Conservation (phyloP, 1,140 invertebrate genomes). For the Danaus plexippus region DNA sequence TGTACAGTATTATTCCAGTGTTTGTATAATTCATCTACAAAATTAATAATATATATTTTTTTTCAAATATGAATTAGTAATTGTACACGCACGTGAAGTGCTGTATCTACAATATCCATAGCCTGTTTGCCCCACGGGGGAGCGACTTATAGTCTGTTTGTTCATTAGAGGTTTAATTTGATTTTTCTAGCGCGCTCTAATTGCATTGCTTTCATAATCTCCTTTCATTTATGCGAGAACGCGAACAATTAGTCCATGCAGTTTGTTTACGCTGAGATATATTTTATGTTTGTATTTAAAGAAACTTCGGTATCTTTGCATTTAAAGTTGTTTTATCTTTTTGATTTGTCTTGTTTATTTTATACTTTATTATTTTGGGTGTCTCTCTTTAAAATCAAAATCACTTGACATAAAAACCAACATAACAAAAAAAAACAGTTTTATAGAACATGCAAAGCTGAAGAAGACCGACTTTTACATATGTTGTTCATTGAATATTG, state of each 20-base stretch:
- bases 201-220: conserved; percentile 57
- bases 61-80: no score
- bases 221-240: conserved; percentile 48
- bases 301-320: background rate
- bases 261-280: conserved; percentile 28
- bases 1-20: no score
- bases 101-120: conserved; percentile 15
- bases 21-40: no score
- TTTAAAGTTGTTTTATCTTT: background rate
- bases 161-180: conserved; percentile 67
- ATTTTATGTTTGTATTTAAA: conserved; percentile 25
- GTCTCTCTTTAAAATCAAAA: no score
- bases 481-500: no score
- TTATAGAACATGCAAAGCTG: no score
- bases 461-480: no score
- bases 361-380: no score
- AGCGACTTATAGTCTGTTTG: conserved; percentile 47
- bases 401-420: no score
- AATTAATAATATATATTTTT: no score
- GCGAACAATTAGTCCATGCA: conserved; percentile 45
- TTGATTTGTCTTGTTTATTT: no score
- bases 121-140: conserved; percentile 28
- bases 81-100: conserved; percentile 5
- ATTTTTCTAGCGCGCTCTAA: conserved; percentile 65
- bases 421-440: no score